Evolutionary conservation across 2,888 invertebrate species (phyloP).

Genomic region (Therioaphis trifolii): DNA sequence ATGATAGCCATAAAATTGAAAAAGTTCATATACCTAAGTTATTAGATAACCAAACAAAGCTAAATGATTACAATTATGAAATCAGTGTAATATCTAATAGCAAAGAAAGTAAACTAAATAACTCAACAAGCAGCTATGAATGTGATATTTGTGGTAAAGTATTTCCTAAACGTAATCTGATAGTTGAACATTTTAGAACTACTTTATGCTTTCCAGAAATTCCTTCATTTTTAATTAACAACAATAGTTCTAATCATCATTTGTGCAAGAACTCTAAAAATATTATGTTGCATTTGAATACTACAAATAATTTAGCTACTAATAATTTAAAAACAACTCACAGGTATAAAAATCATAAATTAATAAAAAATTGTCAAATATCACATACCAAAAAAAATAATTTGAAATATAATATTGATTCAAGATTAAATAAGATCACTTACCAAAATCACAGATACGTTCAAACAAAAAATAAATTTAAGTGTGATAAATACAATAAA

Average conservation of each 20-base stretch:
- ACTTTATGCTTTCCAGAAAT: conserved; percentile 50
- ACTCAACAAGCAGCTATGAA: neutral
- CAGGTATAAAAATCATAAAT: neutral
- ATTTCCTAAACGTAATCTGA: neutral
- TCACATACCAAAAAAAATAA: conserved; percentile 20
- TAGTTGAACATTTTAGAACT: conserved; percentile 50
- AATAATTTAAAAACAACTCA: neutral
- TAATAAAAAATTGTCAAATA: neutral
- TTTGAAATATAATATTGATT: neutral
- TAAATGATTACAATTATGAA: conserved; percentile 7
- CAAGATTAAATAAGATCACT: neutral
- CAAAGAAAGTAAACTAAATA: neutral
- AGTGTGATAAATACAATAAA: neutral
- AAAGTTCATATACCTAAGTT: neutral
- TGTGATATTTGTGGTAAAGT: conserved; percentile 47
- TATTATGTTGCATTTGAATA: neutral
- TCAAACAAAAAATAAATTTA: conserved; percentile 7
- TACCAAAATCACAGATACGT: neutral
- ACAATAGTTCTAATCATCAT: neutral
- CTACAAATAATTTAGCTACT: neutral
- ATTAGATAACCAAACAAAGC: neutral
- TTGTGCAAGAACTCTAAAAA: neutral
- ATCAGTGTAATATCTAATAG: neutral
- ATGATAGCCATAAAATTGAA: neutral
- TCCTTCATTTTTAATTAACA: neutral